These are phyloP conservation scores for Pipistrellus kuhlii DNA, from an alignment of 2,797 vertebrate species.

Conservation along the genomic window DNA sequence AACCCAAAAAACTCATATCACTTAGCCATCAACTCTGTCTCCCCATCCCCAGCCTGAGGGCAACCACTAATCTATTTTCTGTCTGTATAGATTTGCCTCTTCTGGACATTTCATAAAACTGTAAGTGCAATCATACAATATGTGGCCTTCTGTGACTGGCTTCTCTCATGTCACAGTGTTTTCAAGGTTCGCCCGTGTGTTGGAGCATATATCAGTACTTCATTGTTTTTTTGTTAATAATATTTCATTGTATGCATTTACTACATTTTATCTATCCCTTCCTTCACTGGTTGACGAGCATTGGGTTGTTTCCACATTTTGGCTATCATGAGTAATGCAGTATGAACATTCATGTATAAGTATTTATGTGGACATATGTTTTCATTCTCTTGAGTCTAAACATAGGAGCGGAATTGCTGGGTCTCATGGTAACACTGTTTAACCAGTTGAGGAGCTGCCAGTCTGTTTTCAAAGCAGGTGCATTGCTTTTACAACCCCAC, in stretches of 20 bases:
- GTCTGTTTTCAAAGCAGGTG: not conserved
- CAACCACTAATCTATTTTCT: not conserved
- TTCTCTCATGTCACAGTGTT: not conserved
- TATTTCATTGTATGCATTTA: not conserved
- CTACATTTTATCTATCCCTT: not conserved
- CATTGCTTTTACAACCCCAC: not conserved
- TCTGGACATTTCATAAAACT: not conserved
- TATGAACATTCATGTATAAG: not conserved
- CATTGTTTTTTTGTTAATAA: not conserved
- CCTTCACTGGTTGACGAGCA: not conserved
- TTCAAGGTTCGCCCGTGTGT: not conserved
- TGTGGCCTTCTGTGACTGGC: not conserved
- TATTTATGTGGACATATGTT: not conserved
- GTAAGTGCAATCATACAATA: not conserved
- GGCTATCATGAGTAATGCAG: not conserved
- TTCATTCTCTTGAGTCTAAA: not conserved
- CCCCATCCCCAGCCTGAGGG: not conserved
- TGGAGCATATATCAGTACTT: accelerated
- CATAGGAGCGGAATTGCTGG: not conserved
- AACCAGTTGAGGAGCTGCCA: not conserved
- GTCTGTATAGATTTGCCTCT: not conserved
- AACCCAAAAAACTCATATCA: not conserved
- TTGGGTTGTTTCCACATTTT: not conserved
- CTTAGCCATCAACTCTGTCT: not conserved
- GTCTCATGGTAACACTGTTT: not conserved